phyloP scores from a whole-genome alignment of 2,113 vertebrate species.

The Ciconia maguari region DNA sequence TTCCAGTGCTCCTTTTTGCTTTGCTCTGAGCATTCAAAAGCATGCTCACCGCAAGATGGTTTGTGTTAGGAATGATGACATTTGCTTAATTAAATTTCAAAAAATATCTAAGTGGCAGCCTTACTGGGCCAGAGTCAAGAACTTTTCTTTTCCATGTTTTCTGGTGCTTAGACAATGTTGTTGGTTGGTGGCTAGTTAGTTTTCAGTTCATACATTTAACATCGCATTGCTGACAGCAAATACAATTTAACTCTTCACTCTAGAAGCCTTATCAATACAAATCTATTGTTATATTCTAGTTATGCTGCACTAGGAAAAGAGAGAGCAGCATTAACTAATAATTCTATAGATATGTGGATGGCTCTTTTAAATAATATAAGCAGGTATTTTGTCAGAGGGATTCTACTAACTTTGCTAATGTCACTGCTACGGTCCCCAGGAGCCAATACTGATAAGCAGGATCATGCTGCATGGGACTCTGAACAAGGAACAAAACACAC shows the following conservation, averaged over 20 bases:
- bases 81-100: conserved; percentile 39
- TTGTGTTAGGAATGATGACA: conserved; percentile 9
- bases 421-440: neutral
- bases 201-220: neutral
- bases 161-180: neutral
- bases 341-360: neutral
- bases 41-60: neutral
- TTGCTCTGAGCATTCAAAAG: conserved; percentile 15
- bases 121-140: neutral
- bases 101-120: conserved; percentile 27
- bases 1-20: conserved; percentile 34
- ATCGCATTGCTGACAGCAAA: neutral
- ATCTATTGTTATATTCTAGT: neutral
- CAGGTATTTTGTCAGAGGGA: neutral
- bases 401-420: neutral
- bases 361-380: neutral
- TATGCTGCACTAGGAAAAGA: neutral
- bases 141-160: neutral
- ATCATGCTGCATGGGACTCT: neutral
- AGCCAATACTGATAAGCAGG: neutral
- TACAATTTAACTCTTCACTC: neutral
- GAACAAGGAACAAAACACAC: neutral
- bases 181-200: neutral
- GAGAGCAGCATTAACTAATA: neutral
- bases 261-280: neutral